phyloP scores from a whole-genome alignment of 2,113 vertebrate species.

The Ictidomys tridecemlineatus region DNA sequence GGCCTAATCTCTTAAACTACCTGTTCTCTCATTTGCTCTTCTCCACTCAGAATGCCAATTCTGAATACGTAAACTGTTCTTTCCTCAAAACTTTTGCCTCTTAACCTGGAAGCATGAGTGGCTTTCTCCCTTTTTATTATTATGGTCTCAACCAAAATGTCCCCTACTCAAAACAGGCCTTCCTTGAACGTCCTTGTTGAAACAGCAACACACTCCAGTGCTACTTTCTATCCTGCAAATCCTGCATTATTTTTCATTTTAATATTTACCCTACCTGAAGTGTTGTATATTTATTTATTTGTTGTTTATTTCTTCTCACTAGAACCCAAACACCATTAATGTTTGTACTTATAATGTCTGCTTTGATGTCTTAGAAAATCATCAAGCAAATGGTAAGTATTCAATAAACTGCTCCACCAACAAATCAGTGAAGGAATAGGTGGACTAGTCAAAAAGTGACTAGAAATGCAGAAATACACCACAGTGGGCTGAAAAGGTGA shows the following conservation, averaged over 20 bases:
- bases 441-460: not conserved
- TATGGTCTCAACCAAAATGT: not conserved
- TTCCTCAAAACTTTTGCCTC: not conserved
- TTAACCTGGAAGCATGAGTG: not conserved
- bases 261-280: not conserved
- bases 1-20: not conserved
- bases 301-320: not conserved
- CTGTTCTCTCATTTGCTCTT: not conserved
- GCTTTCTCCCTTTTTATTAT: not conserved
- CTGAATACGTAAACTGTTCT: not conserved
- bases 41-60: not conserved
- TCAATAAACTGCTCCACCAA: not conserved
- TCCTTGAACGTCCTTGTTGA: not conserved
- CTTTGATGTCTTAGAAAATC: not conserved
- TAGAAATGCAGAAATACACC: not conserved
- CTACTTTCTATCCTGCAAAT: not conserved
- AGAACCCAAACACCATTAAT: not conserved
- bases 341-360: not conserved
- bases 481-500: not conserved
- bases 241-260: not conserved
- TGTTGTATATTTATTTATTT: not conserved
- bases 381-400: not conserved
- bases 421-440: not conserved
- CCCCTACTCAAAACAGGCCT: not conserved
- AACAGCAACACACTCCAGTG: not conserved